These are phyloP conservation scores for Belonocnema kinseyi DNA, from an alignment of 1,140 invertebrate genomes.

Conservation along the genomic window DNA sequence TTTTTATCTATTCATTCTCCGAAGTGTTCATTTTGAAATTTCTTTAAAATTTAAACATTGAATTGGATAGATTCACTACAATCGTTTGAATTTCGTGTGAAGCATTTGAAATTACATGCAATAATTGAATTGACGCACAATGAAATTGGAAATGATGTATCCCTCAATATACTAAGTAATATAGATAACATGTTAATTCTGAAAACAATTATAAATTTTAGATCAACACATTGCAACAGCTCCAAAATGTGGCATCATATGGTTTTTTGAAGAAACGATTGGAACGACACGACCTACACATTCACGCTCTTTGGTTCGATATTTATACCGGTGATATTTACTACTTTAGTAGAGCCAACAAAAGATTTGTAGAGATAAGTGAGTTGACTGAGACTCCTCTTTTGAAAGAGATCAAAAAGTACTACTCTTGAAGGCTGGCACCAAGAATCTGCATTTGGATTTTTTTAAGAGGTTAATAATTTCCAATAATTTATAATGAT, in stretches of 20 bases:
- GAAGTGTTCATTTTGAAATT: no score
- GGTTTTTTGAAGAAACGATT: conserved; percentile 92
- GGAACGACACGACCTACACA: conserved; percentile 88
- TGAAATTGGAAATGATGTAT: neutral
- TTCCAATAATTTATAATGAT: no score
- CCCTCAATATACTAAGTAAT: no score
- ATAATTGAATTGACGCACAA: no score
- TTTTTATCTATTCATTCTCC: no score
- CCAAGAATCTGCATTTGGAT: no score
- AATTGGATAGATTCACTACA: no score
- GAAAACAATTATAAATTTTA: conserved; percentile 66
- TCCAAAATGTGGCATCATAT: conserved; percentile 96
- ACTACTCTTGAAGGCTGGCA: conserved; percentile 80
- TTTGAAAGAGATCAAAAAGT: conserved; percentile 85
- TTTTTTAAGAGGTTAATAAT: no score
- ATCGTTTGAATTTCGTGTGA: no score
- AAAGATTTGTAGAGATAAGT: conserved; percentile 89
- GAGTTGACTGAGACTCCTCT: conserved; percentile 86
- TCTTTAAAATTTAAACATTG: no score
- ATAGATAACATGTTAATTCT: neutral
- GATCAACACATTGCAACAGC: conserved; percentile 95
- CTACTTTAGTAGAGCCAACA: conserved; percentile 91
- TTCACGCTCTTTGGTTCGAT: conserved; percentile 97
- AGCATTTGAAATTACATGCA: no score
- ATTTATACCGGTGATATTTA: conserved; percentile 97